Evolutionary conservation across 2,113 vertebrate species (phyloP), one percentile per base, ranked within the genome.

Genomic region (Zosterops hypoxanthus): DNA sequence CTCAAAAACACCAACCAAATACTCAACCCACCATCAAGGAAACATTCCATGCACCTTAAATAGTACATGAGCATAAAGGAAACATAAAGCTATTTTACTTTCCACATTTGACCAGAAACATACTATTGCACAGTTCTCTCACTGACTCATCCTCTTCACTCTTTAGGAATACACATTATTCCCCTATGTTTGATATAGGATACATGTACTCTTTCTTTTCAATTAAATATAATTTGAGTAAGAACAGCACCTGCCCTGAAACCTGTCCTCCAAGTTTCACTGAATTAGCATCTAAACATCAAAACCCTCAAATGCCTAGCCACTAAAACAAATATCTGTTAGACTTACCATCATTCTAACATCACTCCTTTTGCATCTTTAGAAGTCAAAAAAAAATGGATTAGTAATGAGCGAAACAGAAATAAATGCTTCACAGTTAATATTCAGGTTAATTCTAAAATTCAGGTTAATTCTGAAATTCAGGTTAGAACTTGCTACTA

Each of bases 341-440:
- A 70, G 56, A 98, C 98, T 98, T 96, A 98, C 98, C 98, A 91
- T 98, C 98, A 96, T 98, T 98, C 97, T 95, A 97, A 94, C 97
- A 98, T 98, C 97, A 98, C 98, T 97, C 98, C 98, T 98, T 98
- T 98, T 94, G 98, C 98, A 97, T 98, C 98, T 98, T 98, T 97
- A 94, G 98, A 98, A 94, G 96, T 86, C 92, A 97, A 93, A 96
- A 82, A 97, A 94, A 97, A 95, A 95, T 23, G 83, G 68, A 91
- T 98, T 98, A 98, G 98, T 98, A 95, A 96, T 79, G 94, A 96
- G 90, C 47, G 29, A 97, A 97, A 90, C 4, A 97, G 68, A 95
- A 97, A 97, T 87, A 93, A 96, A 94, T 70, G 34, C 47, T 95
- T 80, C 15, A 95, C 15, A 93, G 81, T 80, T 90, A 97, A 75